phyloP scores from a whole-genome alignment of 2,797 vertebrate genomes.

The Leptodactylus fallax region DNA sequence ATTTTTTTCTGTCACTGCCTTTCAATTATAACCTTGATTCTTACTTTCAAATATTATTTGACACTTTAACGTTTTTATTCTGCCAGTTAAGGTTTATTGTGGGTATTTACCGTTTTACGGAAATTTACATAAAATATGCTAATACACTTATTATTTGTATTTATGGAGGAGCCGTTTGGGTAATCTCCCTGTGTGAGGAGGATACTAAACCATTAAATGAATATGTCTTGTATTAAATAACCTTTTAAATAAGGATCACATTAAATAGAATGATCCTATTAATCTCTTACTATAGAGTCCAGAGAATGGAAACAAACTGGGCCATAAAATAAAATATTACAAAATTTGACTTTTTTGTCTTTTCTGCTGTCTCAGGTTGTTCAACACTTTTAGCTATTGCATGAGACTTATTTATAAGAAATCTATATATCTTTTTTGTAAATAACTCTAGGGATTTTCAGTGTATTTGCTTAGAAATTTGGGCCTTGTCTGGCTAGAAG shows the following conservation, averaged over 20 bases:
- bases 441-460: no score
- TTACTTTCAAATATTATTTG: constrained; percentile 26
- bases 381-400: no score
- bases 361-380: no score
- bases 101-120: background rate
- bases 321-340: no score
- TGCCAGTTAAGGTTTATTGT: background rate
- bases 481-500: no score
- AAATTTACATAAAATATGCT: constrained; percentile 16
- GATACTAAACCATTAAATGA: background rate
- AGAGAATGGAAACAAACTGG: no score
- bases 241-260: background rate
- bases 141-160: constrained; percentile 7
- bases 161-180: background rate
- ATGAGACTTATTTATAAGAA: no score
- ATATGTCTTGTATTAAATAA: background rate
- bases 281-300: background rate
- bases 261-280: background rate
- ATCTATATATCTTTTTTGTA: no score
- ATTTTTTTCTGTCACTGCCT: constrained; percentile 30
- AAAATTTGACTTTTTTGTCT: no score
- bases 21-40: constrained; percentile 42
- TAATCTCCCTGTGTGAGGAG: background rate
- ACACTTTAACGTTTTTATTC: constrained; percentile 11
- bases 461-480: no score